These are phyloP conservation scores for Halictus quadricinctus DNA, from an alignment of 2,888 invertebrate species.

Conservation along the genomic window DNA sequence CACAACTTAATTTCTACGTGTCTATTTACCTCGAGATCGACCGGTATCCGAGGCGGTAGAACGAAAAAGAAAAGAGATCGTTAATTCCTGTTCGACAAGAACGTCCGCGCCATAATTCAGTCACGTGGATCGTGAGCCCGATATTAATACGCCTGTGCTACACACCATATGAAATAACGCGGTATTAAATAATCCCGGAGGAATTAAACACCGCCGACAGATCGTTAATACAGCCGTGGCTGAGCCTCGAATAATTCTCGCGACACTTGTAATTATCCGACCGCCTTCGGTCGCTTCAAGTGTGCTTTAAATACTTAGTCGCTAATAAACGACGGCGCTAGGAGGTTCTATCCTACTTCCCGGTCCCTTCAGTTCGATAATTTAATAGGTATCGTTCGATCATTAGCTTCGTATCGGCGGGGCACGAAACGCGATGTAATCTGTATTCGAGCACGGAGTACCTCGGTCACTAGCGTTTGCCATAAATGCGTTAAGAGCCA, in stretches of 20 bases:
- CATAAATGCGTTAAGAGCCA: neutral
- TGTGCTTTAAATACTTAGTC: constrained; percentile 30
- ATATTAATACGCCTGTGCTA: constrained; percentile 15
- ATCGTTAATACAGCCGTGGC: constrained; percentile 35
- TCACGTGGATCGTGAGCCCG: neutral
- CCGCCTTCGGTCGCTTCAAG: constrained; percentile 20
- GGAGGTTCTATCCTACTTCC: neutral
- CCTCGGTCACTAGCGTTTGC: neutral
- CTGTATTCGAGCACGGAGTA: neutral
- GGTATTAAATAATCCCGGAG: constrained; percentile 44
- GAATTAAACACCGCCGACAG: constrained; percentile 42
- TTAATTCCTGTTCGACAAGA: neutral
- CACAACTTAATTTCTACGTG: neutral
- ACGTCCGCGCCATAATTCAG: constrained; percentile 19
- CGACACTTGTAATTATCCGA: constrained; percentile 35
- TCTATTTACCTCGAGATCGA: neutral
- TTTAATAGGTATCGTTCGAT: constrained; percentile 21
- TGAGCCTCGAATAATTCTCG: constrained; percentile 36
- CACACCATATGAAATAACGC: constrained; percentile 34
- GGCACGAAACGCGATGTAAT: neutral
- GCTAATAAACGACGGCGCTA: constrained; percentile 5
- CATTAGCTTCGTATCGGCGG: neutral
- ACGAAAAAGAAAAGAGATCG: neutral
- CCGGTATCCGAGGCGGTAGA: neutral
- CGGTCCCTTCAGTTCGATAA: constrained; percentile 3